Evolutionary conservation across 2,113 vertebrate species (phyloP).

Genomic region (Ramphastos sulfuratus): DNA sequence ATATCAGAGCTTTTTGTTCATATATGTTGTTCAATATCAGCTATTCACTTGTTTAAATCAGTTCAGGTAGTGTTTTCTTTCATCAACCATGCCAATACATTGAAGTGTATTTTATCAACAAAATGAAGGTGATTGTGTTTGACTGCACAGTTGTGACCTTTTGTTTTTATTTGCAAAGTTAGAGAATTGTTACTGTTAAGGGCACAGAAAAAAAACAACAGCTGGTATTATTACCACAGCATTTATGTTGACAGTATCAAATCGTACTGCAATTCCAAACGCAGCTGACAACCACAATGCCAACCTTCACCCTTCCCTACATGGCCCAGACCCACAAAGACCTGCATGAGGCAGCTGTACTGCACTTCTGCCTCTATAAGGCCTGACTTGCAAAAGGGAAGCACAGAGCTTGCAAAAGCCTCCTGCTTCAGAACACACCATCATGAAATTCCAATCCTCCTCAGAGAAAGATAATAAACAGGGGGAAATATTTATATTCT

Average conservation of each 20-base stretch:
- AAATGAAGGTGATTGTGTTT: background rate
- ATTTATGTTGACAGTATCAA: background rate
- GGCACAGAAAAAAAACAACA: background rate
- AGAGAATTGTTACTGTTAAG: background rate
- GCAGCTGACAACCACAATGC: background rate
- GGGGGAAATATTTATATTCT: background rate
- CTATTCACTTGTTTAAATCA: fast-evolving
- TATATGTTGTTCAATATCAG: background rate
- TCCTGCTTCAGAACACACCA: background rate
- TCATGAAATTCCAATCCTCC: background rate
- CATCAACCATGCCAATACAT: background rate
- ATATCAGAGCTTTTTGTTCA: fast-evolving
- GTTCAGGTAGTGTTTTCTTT: background rate
- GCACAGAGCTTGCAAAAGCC: background rate
- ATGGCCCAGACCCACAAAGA: background rate
- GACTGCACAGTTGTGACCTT: background rate
- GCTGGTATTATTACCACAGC: background rate
- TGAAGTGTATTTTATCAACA: background rate
- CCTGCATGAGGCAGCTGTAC: background rate
- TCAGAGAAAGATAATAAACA: background rate
- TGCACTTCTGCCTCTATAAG: background rate
- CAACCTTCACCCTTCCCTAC: background rate
- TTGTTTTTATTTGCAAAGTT: background rate
- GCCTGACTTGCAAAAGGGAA: background rate
- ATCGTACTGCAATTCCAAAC: background rate